These are phyloP conservation scores for Nannoperca australis DNA, from an alignment of 2,797 vertebrate species.

Conservation along the genomic window DNA sequence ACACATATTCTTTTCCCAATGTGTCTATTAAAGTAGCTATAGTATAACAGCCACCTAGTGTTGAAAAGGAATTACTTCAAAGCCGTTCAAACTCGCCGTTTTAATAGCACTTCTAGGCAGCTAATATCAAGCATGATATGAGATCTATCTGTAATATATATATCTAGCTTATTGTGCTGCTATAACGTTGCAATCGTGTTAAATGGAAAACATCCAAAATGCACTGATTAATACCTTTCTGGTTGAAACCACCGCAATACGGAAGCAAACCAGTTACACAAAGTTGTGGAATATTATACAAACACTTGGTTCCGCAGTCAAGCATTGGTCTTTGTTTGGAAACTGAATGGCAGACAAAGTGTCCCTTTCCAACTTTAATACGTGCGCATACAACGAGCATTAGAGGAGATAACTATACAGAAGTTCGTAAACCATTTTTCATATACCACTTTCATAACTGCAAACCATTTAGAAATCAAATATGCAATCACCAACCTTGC, in stretches of 20 bases:
- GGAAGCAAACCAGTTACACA: not conserved
- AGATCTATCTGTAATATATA: not conserved
- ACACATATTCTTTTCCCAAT: not conserved
- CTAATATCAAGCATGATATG: not conserved
- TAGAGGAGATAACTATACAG: rapidly evolving
- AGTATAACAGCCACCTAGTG: not conserved
- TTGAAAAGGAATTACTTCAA: not conserved
- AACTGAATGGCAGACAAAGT: not conserved
- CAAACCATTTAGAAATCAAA: not conserved
- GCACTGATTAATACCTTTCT: not conserved
- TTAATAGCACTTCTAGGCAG: not conserved
- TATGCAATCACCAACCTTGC: conserved; percentile 60
- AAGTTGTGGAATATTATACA: not conserved
- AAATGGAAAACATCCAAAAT: not conserved
- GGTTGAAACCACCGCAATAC: not conserved
- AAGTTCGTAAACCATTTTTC: not conserved
- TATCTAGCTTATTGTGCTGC: not conserved
- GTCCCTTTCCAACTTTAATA: not conserved
- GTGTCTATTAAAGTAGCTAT: not conserved
- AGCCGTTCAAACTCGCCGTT: not conserved
- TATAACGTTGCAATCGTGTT: not conserved
- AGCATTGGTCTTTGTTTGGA: not conserved
- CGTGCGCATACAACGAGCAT: not conserved
- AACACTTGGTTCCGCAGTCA: not conserved
- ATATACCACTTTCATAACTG: rapidly evolving